These are phyloP conservation scores for Coregonus suidteri DNA, from an alignment of 2,797 vertebrate genomes.

Conservation along the genomic window DNA sequence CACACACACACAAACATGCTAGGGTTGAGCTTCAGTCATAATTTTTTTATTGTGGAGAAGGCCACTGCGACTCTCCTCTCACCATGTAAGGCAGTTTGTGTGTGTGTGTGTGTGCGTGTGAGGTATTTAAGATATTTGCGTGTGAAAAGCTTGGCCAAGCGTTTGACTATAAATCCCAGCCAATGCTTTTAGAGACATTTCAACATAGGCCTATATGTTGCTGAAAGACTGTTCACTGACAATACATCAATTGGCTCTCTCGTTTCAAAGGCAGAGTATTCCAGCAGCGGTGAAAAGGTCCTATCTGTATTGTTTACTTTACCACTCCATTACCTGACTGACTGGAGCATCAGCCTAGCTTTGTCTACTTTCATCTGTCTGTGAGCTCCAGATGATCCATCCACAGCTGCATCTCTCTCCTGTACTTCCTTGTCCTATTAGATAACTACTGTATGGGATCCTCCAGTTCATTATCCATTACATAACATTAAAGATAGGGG, in stretches of 20 bases:
- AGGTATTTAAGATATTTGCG: not conserved
- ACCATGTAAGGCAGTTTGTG: not conserved
- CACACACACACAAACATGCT: constrained; percentile 28
- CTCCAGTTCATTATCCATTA: constrained; percentile 24
- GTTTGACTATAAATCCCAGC: not conserved
- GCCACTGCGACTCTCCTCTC: not conserved
- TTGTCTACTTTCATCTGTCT: not conserved
- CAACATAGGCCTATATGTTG: not conserved
- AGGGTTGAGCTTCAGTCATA: not conserved
- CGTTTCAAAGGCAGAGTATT: too few species aligned
- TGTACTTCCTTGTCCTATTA: constrained; percentile 56
- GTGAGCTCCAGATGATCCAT: not conserved
- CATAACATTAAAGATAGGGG: constrained; percentile 10
- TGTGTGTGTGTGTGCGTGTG: not conserved
- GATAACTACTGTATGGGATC: constrained; percentile 42
- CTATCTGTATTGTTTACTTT: not conserved
- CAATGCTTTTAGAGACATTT: not conserved
- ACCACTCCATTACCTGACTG: constrained; percentile 22
- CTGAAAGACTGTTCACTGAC: not conserved
- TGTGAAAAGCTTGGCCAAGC: not conserved
- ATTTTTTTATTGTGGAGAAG: not conserved
- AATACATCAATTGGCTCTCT: not conserved
- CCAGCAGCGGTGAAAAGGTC: not conserved
- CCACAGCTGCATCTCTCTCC: constrained; percentile 32
- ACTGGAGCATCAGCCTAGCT: not conserved